phyloP scores from a whole-genome alignment of 2,113 vertebrate species.

The Capreolus pygargus region DNA sequence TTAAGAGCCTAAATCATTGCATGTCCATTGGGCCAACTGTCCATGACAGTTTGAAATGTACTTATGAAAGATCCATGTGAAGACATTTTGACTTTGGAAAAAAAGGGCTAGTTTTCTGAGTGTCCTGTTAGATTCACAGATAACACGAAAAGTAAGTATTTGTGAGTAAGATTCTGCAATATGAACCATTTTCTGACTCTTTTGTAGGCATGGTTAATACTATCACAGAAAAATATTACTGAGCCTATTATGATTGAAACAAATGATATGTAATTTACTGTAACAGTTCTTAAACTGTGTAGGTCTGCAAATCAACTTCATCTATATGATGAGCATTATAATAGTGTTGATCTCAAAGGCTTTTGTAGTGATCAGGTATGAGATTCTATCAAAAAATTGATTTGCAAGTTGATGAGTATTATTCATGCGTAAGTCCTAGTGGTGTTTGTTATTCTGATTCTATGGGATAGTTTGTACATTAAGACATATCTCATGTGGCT shows the following conservation, averaged over 20 bases:
- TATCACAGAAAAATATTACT: not conserved
- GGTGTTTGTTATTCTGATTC: not conserved
- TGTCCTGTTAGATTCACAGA: not conserved
- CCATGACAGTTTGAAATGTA: not conserved
- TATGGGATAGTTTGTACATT: not conserved
- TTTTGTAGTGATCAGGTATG: not conserved
- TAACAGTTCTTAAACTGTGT: not conserved
- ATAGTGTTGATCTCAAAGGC: not conserved
- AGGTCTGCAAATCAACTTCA: not conserved
- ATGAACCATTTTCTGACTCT: not conserved
- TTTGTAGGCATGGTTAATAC: not conserved
- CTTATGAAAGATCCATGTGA: not conserved
- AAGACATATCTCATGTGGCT: not conserved
- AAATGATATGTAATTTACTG: conserved; percentile 19
- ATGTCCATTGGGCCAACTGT: not conserved
- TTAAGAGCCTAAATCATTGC: not conserved
- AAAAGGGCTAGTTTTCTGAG: not conserved
- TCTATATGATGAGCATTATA: not conserved
- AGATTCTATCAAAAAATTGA: not conserved
- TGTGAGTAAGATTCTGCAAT: not conserved
- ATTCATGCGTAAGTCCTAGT: not conserved
- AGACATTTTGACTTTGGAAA: not conserved
- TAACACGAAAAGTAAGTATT: not conserved
- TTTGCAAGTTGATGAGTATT: not conserved
- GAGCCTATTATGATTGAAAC: conserved; percentile 1